Conservation (phyloP, 2,797 vertebrate genomes). For the Sebastes flavidus region DNA sequence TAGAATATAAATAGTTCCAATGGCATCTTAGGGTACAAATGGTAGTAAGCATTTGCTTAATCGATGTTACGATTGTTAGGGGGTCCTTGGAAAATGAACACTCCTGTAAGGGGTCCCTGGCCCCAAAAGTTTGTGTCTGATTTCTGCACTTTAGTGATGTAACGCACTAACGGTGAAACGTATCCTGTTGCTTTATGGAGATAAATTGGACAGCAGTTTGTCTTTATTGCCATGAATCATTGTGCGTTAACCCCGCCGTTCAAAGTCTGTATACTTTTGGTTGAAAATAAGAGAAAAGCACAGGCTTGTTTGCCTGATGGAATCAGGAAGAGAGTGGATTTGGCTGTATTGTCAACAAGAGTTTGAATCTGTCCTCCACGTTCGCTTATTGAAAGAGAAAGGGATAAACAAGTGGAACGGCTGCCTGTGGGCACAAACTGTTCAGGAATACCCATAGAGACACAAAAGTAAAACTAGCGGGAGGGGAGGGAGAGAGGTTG, state of each 20-base stretch:
- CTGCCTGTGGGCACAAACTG: slow-evolving; percentile 49
- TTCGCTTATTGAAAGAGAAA: slow-evolving; percentile 66
- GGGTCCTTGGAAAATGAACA: too few relatives aligned
- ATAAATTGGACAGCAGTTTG: slow-evolving; percentile 32
- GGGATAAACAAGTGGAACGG: slow-evolving; percentile 70
- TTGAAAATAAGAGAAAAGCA: slow-evolving; percentile 34
- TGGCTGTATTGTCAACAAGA: slow-evolving; percentile 61
- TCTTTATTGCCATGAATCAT: slow-evolving; percentile 35
- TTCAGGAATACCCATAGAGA: slow-evolving; percentile 61
- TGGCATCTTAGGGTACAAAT: too few relatives aligned
- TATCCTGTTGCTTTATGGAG: slow-evolving; percentile 6
- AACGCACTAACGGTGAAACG: slow-evolving; percentile 4
- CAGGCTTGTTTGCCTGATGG: slow-evolving; percentile 42
- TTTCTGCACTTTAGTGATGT: not conserved
- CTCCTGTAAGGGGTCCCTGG: too few relatives aligned
- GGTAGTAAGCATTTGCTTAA: too few relatives aligned
- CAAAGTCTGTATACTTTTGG: slow-evolving; percentile 24
- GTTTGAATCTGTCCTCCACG: slow-evolving; percentile 61
- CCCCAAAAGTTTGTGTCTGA: not conserved
- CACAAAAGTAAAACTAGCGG: slow-evolving; percentile 46
- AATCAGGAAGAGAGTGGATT: slow-evolving; percentile 57
- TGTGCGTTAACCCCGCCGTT: slow-evolving; percentile 11
- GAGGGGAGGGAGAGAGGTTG: slow-evolving; percentile 17
- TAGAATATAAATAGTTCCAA: too few relatives aligned
- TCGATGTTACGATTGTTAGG: too few relatives aligned